Evolutionary conservation across 2,888 invertebrate species (phyloP).

Genomic region (Cryptocheilus praepositus): DNA sequence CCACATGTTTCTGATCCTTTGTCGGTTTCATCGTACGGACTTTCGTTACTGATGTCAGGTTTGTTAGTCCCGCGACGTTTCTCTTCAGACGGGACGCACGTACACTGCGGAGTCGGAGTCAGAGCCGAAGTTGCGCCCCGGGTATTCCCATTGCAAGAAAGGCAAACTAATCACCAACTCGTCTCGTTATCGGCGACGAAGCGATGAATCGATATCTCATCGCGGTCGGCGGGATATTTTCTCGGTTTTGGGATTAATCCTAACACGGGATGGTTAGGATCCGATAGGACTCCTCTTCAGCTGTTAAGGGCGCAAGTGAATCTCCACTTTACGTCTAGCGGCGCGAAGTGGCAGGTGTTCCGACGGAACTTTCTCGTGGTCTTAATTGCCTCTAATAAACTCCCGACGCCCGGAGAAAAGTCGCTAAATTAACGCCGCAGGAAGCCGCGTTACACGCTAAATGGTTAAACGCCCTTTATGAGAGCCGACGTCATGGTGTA

Average conservation of each 20-base stretch:
- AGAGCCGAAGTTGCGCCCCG: too few relatives aligned
- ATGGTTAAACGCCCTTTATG: conserved; percentile 29
- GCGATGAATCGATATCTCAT: too few relatives aligned
- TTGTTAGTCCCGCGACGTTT: conserved; percentile 11
- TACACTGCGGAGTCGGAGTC: too few relatives aligned
- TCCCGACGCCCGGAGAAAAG: conserved; percentile 23
- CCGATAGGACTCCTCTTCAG: not conserved
- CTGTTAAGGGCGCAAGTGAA: too few relatives aligned
- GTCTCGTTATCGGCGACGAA: too few relatives aligned
- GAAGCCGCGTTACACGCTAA: conserved; percentile 24
- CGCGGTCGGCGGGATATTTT: too few relatives aligned
- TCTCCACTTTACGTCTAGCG: not conserved
- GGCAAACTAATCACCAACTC: too few relatives aligned
- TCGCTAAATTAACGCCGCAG: conserved; percentile 29
- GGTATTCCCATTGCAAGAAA: too few relatives aligned
- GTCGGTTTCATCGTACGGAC: too few relatives aligned
- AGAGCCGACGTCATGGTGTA: conserved; percentile 3
- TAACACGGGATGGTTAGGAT: not conserved
- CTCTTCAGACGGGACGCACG: not conserved
- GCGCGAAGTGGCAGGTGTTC: conserved; percentile 11
- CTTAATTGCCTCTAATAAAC: conserved; percentile 34
- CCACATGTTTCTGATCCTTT: too few relatives aligned
- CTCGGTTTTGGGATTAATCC: not conserved
- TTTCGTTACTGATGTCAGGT: not conserved
- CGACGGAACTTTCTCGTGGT: conserved; percentile 25